Conservation (phyloP, 2,113 vertebrate species). For the Microcebus jonahi region DNA sequence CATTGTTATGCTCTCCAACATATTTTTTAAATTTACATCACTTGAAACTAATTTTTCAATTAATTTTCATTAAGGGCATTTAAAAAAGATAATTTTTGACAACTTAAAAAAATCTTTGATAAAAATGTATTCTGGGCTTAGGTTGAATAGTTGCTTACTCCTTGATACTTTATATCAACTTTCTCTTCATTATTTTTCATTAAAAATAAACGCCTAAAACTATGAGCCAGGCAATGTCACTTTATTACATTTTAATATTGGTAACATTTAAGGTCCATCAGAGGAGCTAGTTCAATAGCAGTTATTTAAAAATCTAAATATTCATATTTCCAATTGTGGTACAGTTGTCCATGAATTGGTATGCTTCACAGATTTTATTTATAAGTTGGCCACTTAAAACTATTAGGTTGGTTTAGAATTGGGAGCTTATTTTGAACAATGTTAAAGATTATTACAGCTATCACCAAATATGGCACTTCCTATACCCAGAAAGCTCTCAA, state of each 20-base stretch:
- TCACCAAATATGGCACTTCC: background rate
- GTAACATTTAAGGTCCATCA: background rate
- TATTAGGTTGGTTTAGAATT: conserved; percentile 9
- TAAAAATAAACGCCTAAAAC: background rate
- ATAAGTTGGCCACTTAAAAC: background rate
- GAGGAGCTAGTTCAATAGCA: background rate
- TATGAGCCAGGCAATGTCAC: background rate
- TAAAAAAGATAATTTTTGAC: background rate
- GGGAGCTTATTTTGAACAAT: background rate
- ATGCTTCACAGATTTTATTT: conserved; percentile 16
- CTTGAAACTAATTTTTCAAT: conserved; percentile 19
- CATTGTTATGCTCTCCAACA: background rate
- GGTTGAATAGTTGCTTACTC: background rate
- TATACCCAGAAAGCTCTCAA: background rate
- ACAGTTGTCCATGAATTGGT: background rate
- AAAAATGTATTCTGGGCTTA: background rate
- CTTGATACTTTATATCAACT: background rate
- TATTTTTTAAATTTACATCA: background rate
- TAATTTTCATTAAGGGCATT: background rate
- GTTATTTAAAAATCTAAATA: background rate
- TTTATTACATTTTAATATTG: background rate
- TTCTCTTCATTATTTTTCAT: conserved; percentile 16
- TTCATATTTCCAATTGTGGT: background rate
- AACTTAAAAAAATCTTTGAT: background rate
- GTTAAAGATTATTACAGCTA: background rate